Evolutionary conservation across 2,113 vertebrate genomes (phyloP).

Genomic region (Aphelocoma coerulescens): DNA sequence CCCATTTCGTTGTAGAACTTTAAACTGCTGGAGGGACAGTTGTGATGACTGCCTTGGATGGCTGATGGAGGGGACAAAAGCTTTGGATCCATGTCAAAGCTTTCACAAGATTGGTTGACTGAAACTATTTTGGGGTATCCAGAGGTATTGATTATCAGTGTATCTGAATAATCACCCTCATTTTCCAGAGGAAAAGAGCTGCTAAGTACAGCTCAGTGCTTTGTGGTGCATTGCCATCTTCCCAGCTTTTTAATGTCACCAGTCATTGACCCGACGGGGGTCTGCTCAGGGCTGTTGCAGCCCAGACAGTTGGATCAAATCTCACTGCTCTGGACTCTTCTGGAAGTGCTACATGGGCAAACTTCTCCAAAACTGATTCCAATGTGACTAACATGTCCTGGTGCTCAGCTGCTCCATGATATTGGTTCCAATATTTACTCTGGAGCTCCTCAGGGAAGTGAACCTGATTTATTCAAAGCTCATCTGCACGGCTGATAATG

Average conservation of each 20-base stretch:
- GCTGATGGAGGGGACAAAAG: not conserved
- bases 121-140: not conserved
- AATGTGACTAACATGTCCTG: not conserved
- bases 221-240: not conserved
- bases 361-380: not conserved
- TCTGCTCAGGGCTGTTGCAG: not conserved
- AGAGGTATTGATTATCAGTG: not conserved
- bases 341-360: not conserved
- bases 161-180: not conserved
- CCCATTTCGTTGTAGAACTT: not conserved
- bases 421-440: not conserved
- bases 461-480: not conserved
- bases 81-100: not conserved
- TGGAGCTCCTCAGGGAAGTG: not conserved
- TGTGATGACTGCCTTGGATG: not conserved
- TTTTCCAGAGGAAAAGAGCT: not conserved
- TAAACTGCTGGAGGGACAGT: not conserved
- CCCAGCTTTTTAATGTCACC: not conserved
- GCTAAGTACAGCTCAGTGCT: not conserved
- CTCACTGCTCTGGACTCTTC: not conserved
- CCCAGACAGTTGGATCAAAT: not conserved
- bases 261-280: not conserved
- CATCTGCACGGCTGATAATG: not conserved
- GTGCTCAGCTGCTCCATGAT: not conserved
- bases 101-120: not conserved